Conservation (phyloP, 2,113 vertebrate genomes). For the Mirza zaza region DNA sequence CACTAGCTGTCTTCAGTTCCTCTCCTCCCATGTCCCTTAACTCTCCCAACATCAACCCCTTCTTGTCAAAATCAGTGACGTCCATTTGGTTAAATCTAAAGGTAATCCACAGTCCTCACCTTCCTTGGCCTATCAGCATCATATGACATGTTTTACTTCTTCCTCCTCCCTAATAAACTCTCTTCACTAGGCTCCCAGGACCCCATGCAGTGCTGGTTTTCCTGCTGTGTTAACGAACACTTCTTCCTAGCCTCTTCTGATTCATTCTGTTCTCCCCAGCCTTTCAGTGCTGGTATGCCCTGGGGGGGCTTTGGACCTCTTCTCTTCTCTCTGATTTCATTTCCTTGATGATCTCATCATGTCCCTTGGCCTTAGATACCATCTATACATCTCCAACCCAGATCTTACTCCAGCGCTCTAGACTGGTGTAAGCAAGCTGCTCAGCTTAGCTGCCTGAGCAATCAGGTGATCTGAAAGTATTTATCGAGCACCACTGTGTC, state of each 20-base stretch:
- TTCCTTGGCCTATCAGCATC: neutral
- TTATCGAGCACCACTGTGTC: neutral
- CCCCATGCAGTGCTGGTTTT: neutral
- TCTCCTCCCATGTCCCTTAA: neutral
- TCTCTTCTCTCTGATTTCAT: neutral
- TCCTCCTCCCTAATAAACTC: neutral
- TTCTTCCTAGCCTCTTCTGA: neutral
- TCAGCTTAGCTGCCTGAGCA: neutral
- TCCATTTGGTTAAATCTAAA: neutral
- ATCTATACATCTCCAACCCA: neutral
- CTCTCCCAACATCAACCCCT: neutral
- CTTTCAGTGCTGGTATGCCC: neutral
- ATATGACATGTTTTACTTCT: neutral
- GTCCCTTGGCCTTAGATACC: neutral
- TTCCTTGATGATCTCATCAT: neutral
- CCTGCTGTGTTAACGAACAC: neutral
- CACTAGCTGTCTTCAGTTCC: neutral
- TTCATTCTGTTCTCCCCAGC: neutral
- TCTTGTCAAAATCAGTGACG: neutral
- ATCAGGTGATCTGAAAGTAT: neutral
- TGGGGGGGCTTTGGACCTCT: neutral
- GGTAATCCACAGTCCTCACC: neutral
- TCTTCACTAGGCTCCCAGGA: neutral
- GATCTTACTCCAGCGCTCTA: neutral
- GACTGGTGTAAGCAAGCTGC: neutral